Evolutionary conservation across 1,140 invertebrate genomes (phyloP).

Genomic region (Drosophila nannoptera): DNA sequence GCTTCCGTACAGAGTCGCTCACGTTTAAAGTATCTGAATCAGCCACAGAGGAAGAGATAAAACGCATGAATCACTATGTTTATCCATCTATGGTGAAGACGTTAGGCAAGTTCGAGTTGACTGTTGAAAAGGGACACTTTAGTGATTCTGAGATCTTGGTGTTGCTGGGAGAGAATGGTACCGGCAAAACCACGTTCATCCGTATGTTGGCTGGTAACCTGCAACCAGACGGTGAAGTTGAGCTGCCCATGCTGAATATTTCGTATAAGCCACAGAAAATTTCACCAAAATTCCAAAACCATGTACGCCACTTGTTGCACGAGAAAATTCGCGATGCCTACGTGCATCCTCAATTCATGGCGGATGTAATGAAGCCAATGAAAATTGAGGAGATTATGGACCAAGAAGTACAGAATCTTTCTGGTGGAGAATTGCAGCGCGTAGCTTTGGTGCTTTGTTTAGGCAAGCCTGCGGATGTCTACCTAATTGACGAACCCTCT

Average conservation of each 20-base stretch:
- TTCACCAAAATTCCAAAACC: slow-evolving; percentile 97
- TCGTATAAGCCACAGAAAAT: slow-evolving; percentile 99
- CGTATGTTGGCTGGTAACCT: slow-evolving; percentile 98
- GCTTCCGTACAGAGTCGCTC: slow-evolving; percentile 97
- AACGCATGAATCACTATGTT: slow-evolving; percentile 96
- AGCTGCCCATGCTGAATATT: slow-evolving; percentile 95
- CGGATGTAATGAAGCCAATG: slow-evolving; percentile 99
- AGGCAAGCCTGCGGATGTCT: slow-evolving; percentile 99
- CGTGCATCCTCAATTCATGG: slow-evolving; percentile 97
- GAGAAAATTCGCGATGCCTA: slow-evolving; percentile 98
- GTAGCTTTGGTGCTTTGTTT: slow-evolving; percentile 97
- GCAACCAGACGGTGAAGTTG: slow-evolving; percentile 89
- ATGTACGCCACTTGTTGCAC: slow-evolving; percentile 94
- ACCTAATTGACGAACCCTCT: slow-evolving; percentile 99
- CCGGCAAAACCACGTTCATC: slow-evolving; percentile 99
- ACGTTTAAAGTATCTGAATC: slow-evolving; percentile 99
- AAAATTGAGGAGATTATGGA: slow-evolving; percentile 99
- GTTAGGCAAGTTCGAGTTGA: slow-evolving; percentile 91
- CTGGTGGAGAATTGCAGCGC: slow-evolving; percentile 99
- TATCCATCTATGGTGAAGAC: slow-evolving; percentile 94
- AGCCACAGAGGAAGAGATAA: slow-evolving; percentile 96
- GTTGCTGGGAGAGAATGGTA: slow-evolving; percentile 98
- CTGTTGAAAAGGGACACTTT: slow-evolving; percentile 94
- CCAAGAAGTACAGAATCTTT: slow-evolving; percentile 99
- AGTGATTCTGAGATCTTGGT: slow-evolving; percentile 99